These are phyloP conservation scores for Aphelenchoides avenae DNA, from an alignment of 1,140 invertebrate genomes.

Conservation along the genomic window DNA sequence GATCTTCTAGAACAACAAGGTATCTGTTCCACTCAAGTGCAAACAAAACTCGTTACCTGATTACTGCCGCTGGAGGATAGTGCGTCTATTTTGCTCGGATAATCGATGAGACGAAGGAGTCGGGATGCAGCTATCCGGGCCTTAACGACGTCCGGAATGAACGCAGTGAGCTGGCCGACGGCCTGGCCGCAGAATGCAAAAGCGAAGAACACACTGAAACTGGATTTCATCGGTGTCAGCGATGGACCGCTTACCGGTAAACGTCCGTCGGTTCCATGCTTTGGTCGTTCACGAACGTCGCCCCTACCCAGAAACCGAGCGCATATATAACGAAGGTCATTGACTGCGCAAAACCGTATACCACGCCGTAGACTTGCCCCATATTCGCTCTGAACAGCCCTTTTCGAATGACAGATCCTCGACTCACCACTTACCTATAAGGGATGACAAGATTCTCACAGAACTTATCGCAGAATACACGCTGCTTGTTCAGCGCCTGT, in stretches of 20 bases:
- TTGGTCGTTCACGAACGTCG: conserved; percentile 59
- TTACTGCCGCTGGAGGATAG: conserved; percentile 51
- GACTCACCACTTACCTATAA: conserved; percentile 33
- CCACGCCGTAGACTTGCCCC: conserved; percentile 49
- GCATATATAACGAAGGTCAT: conserved; percentile 65
- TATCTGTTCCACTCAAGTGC: no score
- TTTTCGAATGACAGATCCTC: no score
- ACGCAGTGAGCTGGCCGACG: conserved; percentile 60
- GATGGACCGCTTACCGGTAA: conserved; percentile 50
- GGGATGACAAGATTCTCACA: conserved; percentile 43
- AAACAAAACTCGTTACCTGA: no score
- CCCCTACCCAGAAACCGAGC: conserved; percentile 63
- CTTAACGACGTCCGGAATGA: conserved; percentile 63
- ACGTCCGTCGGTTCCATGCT: conserved; percentile 60
- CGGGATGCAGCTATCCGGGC: conserved; percentile 60
- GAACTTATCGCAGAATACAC: conserved; percentile 54
- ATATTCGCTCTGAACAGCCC: conserved; percentile 48
- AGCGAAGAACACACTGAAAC: conserved; percentile 59
- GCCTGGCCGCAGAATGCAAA: conserved; percentile 59
- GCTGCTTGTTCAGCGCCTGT: conserved; percentile 52
- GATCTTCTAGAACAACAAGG: conserved; percentile 36
- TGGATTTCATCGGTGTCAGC: no score
- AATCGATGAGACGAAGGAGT: conserved; percentile 61
- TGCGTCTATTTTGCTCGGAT: conserved; percentile 60
- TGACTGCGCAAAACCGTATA: conserved; percentile 61